These are phyloP conservation scores for Drosophila buzzatii DNA, from an alignment of 2,888 invertebrate species.

Conservation along the genomic window DNA sequence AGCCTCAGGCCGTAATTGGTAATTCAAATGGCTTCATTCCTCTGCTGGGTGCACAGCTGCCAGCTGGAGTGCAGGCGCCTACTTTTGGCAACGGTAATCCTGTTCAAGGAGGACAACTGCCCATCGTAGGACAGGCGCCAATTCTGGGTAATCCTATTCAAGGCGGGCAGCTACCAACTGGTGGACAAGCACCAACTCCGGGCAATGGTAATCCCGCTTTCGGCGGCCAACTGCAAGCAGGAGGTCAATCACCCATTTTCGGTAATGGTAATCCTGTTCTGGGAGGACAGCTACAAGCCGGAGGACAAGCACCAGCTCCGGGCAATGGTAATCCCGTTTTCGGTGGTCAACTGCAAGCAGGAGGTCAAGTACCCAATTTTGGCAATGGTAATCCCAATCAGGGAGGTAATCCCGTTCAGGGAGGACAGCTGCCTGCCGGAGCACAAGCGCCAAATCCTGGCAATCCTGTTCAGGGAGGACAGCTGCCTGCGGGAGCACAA, in stretches of 20 bases:
- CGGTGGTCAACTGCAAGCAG: slow-evolving; percentile 14
- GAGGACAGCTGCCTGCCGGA: slow-evolving; percentile 33
- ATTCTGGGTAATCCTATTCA: not conserved
- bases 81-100: slow-evolving; percentile 4
- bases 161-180: not conserved
- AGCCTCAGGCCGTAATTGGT: slow-evolving; percentile 13
- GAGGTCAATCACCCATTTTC: slow-evolving; percentile 17
- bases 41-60: slow-evolving; percentile 32
- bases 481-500: slow-evolving; percentile 11
- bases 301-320: slow-evolving; percentile 12
- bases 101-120: slow-evolving; percentile 22
- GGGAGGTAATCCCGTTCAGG: not conserved
- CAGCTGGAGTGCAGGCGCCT: slow-evolving; percentile 18
- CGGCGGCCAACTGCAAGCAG: slow-evolving; percentile 30
- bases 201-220: not conserved
- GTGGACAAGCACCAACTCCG: not conserved
- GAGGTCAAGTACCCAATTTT: slow-evolving; percentile 12
- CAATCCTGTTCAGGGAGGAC: not conserved
- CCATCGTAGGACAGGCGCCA: slow-evolving; percentile 29
- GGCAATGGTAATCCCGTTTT: slow-evolving; percentile 23
- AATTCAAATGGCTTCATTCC: slow-evolving; percentile 15
- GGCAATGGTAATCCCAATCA: not conserved
- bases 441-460: slow-evolving; percentile 23
- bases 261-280: not conserved
- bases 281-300: slow-evolving; percentile 32